Percentiles rank a stretch among this genome's conserved stretches.
Conservation (phyloP, 2,888 invertebrate species). For the Ennomos fuscantarius region DNA sequence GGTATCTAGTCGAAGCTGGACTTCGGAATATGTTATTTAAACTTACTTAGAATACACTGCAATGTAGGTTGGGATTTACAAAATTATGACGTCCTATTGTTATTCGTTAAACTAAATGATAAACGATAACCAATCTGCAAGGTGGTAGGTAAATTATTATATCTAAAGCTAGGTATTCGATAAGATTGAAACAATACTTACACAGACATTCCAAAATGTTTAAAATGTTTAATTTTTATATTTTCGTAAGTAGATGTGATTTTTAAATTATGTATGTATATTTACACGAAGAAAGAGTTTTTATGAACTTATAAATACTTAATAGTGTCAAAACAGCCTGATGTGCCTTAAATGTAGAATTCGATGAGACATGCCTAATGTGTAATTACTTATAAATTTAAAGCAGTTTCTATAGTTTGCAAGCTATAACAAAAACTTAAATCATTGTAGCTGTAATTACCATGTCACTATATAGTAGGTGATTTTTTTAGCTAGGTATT, state of each 20-base stretch:
- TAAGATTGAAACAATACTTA: constrained; percentile 25
- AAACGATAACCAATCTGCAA: constrained; percentile 29
- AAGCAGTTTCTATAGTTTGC: constrained; percentile 11
- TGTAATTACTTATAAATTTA: neutral
- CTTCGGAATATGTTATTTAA: constrained; percentile 47
- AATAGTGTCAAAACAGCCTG: constrained; percentile 53
- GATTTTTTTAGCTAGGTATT: constrained; percentile 51
- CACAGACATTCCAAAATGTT: constrained; percentile 6
- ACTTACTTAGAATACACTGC: constrained; percentile 39
- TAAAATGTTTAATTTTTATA: constrained; percentile 10
- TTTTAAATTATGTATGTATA: constrained; percentile 3
- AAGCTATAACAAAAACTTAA: constrained; percentile 31
- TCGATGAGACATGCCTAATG: constrained; percentile 3
- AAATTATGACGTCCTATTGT: constrained; percentile 24
- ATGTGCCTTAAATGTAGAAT: constrained; percentile 60
- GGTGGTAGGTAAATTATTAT: neutral
- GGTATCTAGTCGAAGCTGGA: constrained; percentile 54
- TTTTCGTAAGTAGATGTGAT: constrained; percentile 10
- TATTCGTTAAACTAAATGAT: constrained; percentile 30
- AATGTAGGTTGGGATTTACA: constrained; percentile 18
- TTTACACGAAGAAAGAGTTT: constrained; percentile 9
- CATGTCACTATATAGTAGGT: constrained; percentile 48
- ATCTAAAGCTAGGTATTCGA: constrained; percentile 20
- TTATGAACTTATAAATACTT: constrained; percentile 1
- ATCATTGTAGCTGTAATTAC: constrained; percentile 40